Base-by-base conservation (phyloP, 2,113 vertebrate genomes). In the Verasper variegatus region DNA sequence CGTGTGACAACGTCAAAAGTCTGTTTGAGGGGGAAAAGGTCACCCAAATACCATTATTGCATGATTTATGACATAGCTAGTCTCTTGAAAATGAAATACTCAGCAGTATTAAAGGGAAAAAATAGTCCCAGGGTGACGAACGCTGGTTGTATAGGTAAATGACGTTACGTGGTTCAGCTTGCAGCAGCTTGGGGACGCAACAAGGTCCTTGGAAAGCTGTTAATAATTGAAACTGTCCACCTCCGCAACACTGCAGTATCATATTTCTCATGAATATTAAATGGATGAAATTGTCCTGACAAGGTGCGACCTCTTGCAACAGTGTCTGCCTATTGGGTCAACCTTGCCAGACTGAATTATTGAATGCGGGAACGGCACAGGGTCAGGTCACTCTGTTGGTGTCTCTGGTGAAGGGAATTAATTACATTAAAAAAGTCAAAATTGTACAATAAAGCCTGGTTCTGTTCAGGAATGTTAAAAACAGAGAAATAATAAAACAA, bases 231-330 rank as follows among this genome's bases (percentile, higher is more conserved):
- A 81, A 71, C 5, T 7, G 68, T 78, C 84, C 82, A 84, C 74
- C 82, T 80, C 68, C 62, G 37, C 72, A 80, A 85, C 85, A 78
- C 66, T 63, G 70, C 78, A 79, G 91, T 84, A 82, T 94, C 91
- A 72, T 55, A 68, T 93, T 87, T 71, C 91, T 84, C 85, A 92
- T 91, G 61, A 91, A 93, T 93, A 91, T 85, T 87, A 83, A 84
- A 92, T 81, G 59, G 67, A 62, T 76, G 79, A 86, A 84, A 90
- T n/a, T 80, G 88, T 86, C 86, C 88, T 79, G 80, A 89, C 83
- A 86, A 81, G 88, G 68, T 78, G 80, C 37, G 70, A 76, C 81
- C 86, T 90, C 64, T 58, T 82, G 81, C 82, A 87, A 84, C 82
- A 84, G 77, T 78, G 84, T 83, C 76, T 68, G 72, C 5, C 61